phyloP scores from a whole-genome alignment of 2,888 invertebrate genomes.

The Caenorhabditis panamensis region DNA sequence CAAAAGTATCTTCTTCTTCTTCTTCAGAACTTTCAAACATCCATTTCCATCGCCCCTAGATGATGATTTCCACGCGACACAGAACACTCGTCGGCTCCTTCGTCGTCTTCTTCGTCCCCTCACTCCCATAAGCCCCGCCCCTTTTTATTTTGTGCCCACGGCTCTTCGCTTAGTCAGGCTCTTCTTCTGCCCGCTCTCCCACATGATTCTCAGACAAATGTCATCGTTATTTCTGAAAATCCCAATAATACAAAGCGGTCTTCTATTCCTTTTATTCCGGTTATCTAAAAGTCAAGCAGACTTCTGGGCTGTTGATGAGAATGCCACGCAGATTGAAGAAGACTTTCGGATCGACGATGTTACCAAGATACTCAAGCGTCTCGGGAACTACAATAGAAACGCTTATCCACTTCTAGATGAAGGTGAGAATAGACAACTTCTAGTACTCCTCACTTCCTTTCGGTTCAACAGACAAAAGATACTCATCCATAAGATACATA shows the following conservation, averaged over 20 bases:
- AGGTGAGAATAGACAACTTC: constrained; percentile 60
- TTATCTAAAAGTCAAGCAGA: constrained; percentile 29
- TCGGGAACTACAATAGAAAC: constrained; percentile 67
- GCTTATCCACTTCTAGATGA: constrained; percentile 67
- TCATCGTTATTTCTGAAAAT: constrained; percentile 49
- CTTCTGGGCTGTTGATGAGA: constrained; percentile 46
- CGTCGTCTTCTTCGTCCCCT: constrained; percentile 5
- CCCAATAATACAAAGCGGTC: constrained; percentile 46
- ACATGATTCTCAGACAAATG: constrained; percentile 30
- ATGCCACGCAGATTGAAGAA: constrained; percentile 47
- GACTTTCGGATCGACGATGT: constrained; percentile 63
- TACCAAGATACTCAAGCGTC: constrained; percentile 62
- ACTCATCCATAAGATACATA: background rate
- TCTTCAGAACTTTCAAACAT: constrained; percentile 13
- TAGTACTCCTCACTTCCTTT: background rate
- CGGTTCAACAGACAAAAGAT: background rate
- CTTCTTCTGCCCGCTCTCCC: constrained; percentile 11
- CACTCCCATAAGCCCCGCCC: constrained; percentile 39
- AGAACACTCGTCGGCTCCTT: background rate
- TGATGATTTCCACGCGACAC: background rate
- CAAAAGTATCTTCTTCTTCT: constrained; percentile 1
- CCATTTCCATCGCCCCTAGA: too few species aligned
- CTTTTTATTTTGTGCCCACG: constrained; percentile 41
- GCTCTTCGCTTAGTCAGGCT: constrained; percentile 35
- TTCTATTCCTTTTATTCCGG: background rate